Evolutionary conservation across 1,140 invertebrate genomes (phyloP).

Genomic region (Nautilus pompilius): DNA sequence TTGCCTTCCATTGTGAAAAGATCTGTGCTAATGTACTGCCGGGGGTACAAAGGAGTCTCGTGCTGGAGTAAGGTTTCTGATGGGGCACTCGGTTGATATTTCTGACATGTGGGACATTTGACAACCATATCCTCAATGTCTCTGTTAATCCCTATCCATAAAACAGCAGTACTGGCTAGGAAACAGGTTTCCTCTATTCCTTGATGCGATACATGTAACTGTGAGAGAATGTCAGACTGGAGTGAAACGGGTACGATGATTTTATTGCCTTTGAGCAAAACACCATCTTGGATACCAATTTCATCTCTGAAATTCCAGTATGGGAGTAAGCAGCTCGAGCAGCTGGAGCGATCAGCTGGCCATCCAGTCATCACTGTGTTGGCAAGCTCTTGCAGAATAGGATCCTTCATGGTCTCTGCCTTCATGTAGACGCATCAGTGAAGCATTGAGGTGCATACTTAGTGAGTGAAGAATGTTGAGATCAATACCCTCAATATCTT

Average conservation of each 20-base stretch:
- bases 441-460: not conserved
- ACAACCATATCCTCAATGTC: constrained; percentile 24
- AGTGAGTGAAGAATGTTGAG: too few species aligned
- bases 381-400: constrained; percentile 1
- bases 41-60: constrained; percentile 14
- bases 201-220: constrained; percentile 20
- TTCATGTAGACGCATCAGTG: not conserved
- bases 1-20: constrained; percentile 13
- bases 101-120: constrained; percentile 21
- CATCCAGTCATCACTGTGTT: not conserved
- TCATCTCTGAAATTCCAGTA: constrained; percentile 7
- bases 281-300: not conserved
- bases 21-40: constrained; percentile 14
- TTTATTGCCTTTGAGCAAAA: not conserved
- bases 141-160: too few species aligned
- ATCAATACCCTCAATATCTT: not conserved
- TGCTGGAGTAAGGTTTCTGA: constrained; percentile 17
- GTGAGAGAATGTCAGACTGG: constrained; percentile 13
- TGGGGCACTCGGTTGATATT: constrained; percentile 9
- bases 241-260: constrained; percentile 9
- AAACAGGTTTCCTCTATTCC: constrained; percentile 19
- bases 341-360: not conserved
- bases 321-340: not conserved
- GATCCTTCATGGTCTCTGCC: not conserved
- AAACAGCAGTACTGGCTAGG: constrained; percentile 16